Conservation (phyloP, 2,113 vertebrate species). For the Phyllopteryx taeniolatus region DNA sequence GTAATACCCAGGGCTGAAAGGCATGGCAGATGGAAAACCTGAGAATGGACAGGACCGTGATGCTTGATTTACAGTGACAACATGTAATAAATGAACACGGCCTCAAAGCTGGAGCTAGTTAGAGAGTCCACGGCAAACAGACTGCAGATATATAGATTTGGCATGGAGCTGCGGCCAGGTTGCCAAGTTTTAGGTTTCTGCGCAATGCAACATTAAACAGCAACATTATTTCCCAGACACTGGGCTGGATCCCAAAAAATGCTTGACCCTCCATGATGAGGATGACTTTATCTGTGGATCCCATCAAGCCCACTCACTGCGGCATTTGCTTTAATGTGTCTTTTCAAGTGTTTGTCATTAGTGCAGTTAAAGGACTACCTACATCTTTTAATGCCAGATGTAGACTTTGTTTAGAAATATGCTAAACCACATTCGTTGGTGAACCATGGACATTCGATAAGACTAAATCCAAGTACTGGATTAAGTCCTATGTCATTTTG, state of each 20-base stretch:
- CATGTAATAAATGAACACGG: slow-evolving; percentile 59
- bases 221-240: slow-evolving; percentile 46
- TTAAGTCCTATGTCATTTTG: background rate
- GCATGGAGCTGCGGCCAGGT: slow-evolving; percentile 23
- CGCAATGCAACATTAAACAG: slow-evolving; percentile 43
- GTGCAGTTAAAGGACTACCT: slow-evolving; percentile 13
- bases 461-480: background rate
- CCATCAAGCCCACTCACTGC: slow-evolving; percentile 10
- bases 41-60: slow-evolving; percentile 35
- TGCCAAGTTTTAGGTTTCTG: slow-evolving; percentile 58
- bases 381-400: background rate
- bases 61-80: slow-evolving; percentile 55
- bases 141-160: slow-evolving; percentile 53
- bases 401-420: background rate
- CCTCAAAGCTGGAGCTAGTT: slow-evolving; percentile 60
- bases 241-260: slow-evolving; percentile 31
- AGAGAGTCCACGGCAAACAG: slow-evolving; percentile 50
- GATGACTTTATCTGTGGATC: slow-evolving; percentile 26
- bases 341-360: slow-evolving; percentile 13
- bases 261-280: slow-evolving; percentile 20
- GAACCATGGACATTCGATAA: background rate
- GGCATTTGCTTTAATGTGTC: background rate
- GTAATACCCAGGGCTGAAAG: slow-evolving; percentile 35
- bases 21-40: slow-evolving; percentile 53
- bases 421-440: background rate